phyloP scores from a whole-genome alignment of 2,888 invertebrate species.

The Leptarthrus brevirostris region DNA sequence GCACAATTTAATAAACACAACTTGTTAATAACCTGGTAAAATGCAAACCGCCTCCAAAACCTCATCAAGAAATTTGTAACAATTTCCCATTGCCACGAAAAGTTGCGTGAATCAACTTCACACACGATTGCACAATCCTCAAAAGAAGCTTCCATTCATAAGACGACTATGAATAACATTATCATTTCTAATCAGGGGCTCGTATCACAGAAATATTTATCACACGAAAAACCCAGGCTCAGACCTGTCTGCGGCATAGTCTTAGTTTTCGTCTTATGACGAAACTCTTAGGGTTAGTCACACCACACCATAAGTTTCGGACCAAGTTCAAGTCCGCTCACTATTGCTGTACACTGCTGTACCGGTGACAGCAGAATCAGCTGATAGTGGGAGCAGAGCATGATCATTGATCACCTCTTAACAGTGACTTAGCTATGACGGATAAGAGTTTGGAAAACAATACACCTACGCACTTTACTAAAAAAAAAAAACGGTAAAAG shows the following conservation, averaged over 20 bases:
- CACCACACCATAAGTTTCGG: neutral
- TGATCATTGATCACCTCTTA: neutral
- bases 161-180: neutral
- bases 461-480: slow-evolving; percentile 17
- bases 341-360: too few relatives aligned
- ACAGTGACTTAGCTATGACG: neutral
- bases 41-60: neutral
- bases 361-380: slow-evolving; percentile 1
- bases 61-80: neutral
- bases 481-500: slow-evolving; percentile 22
- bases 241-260: neutral
- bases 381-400: neutral
- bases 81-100: neutral
- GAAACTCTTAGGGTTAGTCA: neutral
- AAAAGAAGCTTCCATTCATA: neutral
- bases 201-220: neutral
- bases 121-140: neutral
- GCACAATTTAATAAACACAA: too few relatives aligned
- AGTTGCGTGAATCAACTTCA: neutral
- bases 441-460: neutral
- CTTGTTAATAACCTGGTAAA: too few relatives aligned
- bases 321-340: too few relatives aligned
- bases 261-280: neutral
- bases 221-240: neutral
- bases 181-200: slow-evolving; percentile 5